These are phyloP conservation scores for Sylvia atricapilla DNA, from an alignment of 2,113 vertebrate genomes.

Conservation along the genomic window DNA sequence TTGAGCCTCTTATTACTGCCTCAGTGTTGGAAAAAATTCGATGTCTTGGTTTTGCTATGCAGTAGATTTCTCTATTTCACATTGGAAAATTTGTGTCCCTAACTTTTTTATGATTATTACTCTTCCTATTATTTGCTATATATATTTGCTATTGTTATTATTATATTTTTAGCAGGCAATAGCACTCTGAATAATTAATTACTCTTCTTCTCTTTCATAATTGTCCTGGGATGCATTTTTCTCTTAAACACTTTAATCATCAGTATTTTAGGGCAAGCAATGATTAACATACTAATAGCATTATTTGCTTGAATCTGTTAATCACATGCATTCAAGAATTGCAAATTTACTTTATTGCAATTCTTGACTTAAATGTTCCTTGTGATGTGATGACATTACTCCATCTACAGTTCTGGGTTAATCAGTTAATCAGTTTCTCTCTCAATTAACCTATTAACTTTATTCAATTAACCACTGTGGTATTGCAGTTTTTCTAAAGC, in stretches of 20 bases:
- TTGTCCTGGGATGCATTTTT: not conserved
- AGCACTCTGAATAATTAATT: not conserved
- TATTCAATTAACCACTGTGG: not conserved
- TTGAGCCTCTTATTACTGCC: not conserved
- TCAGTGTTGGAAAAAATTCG: not conserved
- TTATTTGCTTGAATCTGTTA: conserved; percentile 17
- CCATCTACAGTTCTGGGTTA: not conserved
- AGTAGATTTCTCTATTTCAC: not conserved
- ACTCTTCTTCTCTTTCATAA: not conserved
- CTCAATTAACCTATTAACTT: not conserved
- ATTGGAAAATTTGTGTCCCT: not conserved
- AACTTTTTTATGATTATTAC: not conserved
- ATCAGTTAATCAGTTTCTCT: not conserved
- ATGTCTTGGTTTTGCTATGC: not conserved
- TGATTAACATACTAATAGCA: conserved; percentile 2
- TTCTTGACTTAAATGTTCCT: not conserved
- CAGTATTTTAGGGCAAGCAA: not conserved
- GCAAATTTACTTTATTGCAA: not conserved
- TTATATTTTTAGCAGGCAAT: not conserved
- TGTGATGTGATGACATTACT: not conserved
- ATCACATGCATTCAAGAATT: not conserved
- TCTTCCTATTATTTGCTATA: not conserved
- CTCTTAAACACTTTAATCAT: not conserved
- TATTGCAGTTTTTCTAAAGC: not conserved
- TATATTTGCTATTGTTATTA: not conserved